A percentile compares a stretch with the other conserved stretches of the same genome.
Conservation (phyloP, 2,113 vertebrate genomes). For the Tenrec ecaudatus region DNA sequence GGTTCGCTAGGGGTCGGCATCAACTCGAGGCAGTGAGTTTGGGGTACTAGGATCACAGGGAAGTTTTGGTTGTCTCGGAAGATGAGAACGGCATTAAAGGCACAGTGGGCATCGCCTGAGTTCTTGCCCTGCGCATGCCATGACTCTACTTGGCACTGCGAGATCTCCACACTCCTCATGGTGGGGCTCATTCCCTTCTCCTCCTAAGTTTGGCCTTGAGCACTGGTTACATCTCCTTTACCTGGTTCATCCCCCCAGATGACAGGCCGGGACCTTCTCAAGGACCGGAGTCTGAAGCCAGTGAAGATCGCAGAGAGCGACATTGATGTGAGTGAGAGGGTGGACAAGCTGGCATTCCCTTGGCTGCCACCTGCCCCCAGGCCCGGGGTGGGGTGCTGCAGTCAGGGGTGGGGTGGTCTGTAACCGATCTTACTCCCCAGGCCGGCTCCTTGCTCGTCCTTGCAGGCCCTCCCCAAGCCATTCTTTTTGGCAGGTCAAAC, state of each 20-base stretch:
- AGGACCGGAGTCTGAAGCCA: constrained; percentile 92
- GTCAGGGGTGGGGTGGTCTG: neutral
- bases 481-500: constrained; percentile 91
- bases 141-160: neutral
- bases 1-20: too few relatives aligned
- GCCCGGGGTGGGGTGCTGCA: neutral
- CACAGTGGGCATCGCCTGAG: neutral
- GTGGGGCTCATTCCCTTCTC: neutral
- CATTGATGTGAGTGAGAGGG: constrained; percentile 96
- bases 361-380: neutral
- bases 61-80: constrained; percentile 29
- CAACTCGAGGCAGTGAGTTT: too few relatives aligned
- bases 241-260: constrained; percentile 88
- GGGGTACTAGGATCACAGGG: neutral
- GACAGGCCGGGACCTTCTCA: constrained; percentile 92
- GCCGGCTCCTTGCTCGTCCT: neutral
- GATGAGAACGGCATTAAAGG: constrained; percentile 16
- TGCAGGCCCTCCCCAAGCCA: neutral
- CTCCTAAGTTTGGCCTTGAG: neutral
- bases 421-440: neutral
- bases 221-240: constrained; percentile 41
- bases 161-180: neutral
- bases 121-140: neutral
- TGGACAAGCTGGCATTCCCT: constrained; percentile 64
- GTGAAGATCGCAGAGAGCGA: constrained; percentile 98